A percentile compares a stretch with the other conserved stretches of the same genome.
Conservation (phyloP, 2,797 vertebrate genomes). For the Helarctos malayanus region DNA sequence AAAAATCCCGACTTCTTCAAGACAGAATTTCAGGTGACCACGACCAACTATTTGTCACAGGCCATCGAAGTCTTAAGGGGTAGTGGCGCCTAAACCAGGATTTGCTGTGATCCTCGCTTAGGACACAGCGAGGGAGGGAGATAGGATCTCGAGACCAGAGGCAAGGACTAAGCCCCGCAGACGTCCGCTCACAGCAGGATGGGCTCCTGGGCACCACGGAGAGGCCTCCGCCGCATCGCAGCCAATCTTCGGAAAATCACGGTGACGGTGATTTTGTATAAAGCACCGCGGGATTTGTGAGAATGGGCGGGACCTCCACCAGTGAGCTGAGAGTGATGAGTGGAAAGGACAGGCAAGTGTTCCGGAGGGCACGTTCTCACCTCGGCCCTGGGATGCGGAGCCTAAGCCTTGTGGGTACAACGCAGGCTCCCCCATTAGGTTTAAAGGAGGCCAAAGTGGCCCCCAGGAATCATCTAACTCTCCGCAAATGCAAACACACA, state of each 20-base stretch:
- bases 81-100: neutral
- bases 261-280: neutral
- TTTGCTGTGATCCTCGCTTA: neutral
- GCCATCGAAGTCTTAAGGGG: neutral
- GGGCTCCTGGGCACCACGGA: neutral
- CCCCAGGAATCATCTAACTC: neutral
- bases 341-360: neutral
- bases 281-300: neutral
- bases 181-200: neutral
- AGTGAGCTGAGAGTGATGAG: neutral
- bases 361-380: neutral
- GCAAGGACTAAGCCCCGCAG: neutral
- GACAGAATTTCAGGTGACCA: neutral
- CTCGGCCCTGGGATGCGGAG: neutral
- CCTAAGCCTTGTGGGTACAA: neutral
- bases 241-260: neutral
- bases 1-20: neutral
- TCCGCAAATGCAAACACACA: neutral
- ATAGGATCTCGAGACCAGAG: neutral
- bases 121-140: neutral
- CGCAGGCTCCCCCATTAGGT: neutral
- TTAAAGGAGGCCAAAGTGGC: neutral
- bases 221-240: too few relatives aligned
- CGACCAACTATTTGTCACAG: neutral
- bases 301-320: neutral